These are phyloP conservation scores for Petrolisthes cinctipes DNA, from an alignment of 2,888 invertebrate species.

Conservation along the genomic window DNA sequence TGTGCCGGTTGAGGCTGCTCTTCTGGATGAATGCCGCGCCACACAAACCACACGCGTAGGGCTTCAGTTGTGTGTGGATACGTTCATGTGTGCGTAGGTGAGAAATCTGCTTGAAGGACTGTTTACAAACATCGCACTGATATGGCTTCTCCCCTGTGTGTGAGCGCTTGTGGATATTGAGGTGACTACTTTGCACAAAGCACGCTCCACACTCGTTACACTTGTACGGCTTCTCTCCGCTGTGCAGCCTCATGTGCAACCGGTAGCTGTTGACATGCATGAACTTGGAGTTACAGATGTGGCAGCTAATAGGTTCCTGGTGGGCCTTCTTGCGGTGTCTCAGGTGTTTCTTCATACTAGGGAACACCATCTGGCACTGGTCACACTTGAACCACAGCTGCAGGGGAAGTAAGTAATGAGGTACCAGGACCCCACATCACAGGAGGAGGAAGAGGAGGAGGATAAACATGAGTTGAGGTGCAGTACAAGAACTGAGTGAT, in stretches of 20 bases:
- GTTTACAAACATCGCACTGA: constrained; percentile 61
- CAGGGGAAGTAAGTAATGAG: not conserved
- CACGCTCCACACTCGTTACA: constrained; percentile 57
- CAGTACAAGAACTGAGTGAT: not conserved
- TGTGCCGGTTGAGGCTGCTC: constrained; percentile 58
- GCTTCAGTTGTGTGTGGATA: constrained; percentile 58
- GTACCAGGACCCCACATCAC: no score
- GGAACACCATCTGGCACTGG: constrained; percentile 57
- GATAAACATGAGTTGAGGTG: not conserved
- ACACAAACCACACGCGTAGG: constrained; percentile 50
- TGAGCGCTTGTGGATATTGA: constrained; percentile 57
- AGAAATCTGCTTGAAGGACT: constrained; percentile 58
- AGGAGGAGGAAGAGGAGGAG: not conserved
- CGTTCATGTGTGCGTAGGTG: constrained; percentile 56
- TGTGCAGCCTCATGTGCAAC: constrained; percentile 59
- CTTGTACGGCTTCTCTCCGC: constrained; percentile 55
- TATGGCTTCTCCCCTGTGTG: constrained; percentile 60
- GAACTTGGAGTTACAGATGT: constrained; percentile 53
- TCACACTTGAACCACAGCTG: constrained; percentile 43
- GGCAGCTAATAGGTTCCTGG: constrained; percentile 44
- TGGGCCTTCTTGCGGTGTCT: constrained; percentile 51
- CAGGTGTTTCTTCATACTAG: constrained; percentile 49
- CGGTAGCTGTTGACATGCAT: constrained; percentile 57
- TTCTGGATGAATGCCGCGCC: constrained; percentile 58
- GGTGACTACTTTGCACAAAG: constrained; percentile 61